Evolutionary conservation across 2,113 vertebrate species (phyloP), one percentile per base, ranked within the genome.

Genomic region (Sphyrna mokarran): DNA sequence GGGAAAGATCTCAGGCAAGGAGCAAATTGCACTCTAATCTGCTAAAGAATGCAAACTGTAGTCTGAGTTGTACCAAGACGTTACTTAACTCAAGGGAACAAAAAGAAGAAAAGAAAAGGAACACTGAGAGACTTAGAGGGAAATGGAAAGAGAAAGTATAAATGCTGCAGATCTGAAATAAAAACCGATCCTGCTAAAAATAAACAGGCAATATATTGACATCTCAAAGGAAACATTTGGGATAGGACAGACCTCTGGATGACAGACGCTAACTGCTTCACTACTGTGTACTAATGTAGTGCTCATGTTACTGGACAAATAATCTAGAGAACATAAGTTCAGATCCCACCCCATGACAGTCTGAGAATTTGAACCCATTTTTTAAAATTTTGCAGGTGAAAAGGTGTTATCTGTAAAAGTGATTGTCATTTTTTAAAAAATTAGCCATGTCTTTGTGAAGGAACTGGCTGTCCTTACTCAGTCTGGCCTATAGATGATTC

Each of bases 1-100:
- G 86, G 43, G 26, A 54, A 89, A 89, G 86, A 89, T 89, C 86
- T 48, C 48, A 29, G 23, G 48, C 86, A 58, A 9, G 58, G 58
- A 58, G 58, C 22, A n/a, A 61, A 18, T 89, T 89, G 48, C 48
- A 58, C 86, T 89, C 23, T 89, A 89, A 89, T 54, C 86, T 89
- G 48, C 23, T 89, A 26, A 89, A 89, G 86, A 89, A 89, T 89
- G 48, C 86, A 89, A 58, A 89, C 86, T 89, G 43, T 48, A 89
- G 43, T 26, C 23, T 89, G 86, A 54, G 86, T 10, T 26, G 23
- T 10, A 58, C 23, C 86, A 89, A 89, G 86, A 58, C 14, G 58
- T 89, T 54, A 89, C 48, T 89, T 58, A 29, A 89, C 86, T 58
- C 48, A 11, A 26, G 48, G 48, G 43, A 26, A 33, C 48, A 58